These are phyloP conservation scores for Spodoptera exigua DNA, from an alignment of 2,888 invertebrate species.

Conservation along the genomic window DNA sequence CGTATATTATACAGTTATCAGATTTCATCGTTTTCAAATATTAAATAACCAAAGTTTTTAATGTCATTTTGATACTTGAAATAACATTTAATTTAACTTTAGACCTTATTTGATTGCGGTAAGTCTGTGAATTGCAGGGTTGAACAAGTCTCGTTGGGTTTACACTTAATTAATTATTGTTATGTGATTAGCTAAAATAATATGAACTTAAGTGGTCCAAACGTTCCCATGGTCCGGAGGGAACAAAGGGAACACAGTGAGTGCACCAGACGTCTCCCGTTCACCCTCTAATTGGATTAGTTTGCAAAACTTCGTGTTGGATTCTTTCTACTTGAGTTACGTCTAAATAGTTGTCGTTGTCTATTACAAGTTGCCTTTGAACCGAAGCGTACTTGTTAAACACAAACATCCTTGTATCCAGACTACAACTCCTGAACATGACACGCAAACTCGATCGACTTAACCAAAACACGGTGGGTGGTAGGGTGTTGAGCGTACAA, in stretches of 20 bases:
- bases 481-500: too few relatives aligned
- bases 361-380: conserved; percentile 34
- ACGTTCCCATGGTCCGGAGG: conserved; percentile 46
- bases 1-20: neutral
- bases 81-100: neutral
- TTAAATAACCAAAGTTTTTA: neutral
- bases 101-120: neutral
- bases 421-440: neutral
- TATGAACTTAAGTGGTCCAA: conserved; percentile 52
- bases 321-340: conserved; percentile 73
- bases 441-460: neutral
- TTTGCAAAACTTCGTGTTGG: conserved; percentile 76
- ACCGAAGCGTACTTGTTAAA: conserved; percentile 11
- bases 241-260: conserved; percentile 47
- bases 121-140: neutral
- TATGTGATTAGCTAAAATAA: conserved; percentile 15
- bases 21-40: conserved; percentile 22
- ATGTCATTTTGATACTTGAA: neutral
- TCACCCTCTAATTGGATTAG: conserved; percentile 81
- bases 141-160: neutral
- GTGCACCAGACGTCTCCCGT: conserved; percentile 58
- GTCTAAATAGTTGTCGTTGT: conserved; percentile 63
- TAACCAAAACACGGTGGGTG: neutral
- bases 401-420: conserved; percentile 15
- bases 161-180: neutral